Evolutionary conservation across 1,140 invertebrate genomes (phyloP), one percentile per base, ranked within the genome.

Genomic region (Rhopalosiphum padi): DNA sequence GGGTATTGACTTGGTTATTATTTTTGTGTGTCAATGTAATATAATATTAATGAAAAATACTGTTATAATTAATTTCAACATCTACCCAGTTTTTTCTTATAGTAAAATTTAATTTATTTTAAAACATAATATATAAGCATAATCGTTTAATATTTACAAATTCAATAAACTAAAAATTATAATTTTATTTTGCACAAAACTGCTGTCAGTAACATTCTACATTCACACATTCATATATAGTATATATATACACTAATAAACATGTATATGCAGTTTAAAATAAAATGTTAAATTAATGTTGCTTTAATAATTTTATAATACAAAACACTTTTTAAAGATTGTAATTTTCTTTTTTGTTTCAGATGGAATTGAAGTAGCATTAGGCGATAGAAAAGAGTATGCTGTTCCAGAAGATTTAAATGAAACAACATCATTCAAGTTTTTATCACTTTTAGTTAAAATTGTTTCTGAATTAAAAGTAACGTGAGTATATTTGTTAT

Each of bases 391-490:
- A 41, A 92, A 92, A 43, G 91, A 92, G 43, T 92, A 92, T 55
- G 77, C 91, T 37, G 82, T 92, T 83, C 91, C 91, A 37, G 91
- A 92, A 83, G 91, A 92, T 83, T 83, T 92, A 83, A 92, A 92
- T 85, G 91, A 92, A 55, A 92, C 91, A 37, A 92, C 77, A 53
- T 92, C 91, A 53, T 92, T 37, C 41, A 83, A 92, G 85, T 92
- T 92, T 53, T 37, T 92, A 55, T 30, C 91, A 41, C 41, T 94
- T 37, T 93, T 94, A 88, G 90, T 94, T 23, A 92, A 92, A 51
- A 92, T 91, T 87, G 86, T 94, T 77, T 53, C 85, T 22, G 91
- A 94, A 92, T 51, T 94, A 92, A 91, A 91, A 86, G 93, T 94
- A 30, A 87, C n/a, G 93, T 94, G n/a, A 92, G 85, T 93, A 25